Percentiles rank a stretch among this genome's conserved stretches.
Conservation (phyloP, 92 coral and sea anemone genomes). For the Epizoanthus stellaris region DNA sequence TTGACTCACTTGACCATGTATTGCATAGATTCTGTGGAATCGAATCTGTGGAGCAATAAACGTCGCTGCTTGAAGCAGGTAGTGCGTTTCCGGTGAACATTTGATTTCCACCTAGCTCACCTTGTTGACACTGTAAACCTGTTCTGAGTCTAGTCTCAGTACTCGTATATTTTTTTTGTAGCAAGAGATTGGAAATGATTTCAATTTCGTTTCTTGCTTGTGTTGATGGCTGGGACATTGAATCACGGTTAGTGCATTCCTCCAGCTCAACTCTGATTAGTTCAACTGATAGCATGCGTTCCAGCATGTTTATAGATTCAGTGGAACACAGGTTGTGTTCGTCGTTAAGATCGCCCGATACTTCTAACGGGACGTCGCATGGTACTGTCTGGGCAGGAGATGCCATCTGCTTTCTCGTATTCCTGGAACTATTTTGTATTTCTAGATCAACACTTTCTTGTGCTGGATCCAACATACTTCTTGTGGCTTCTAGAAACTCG, state of each 20-base stretch:
- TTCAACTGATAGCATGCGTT: neutral
- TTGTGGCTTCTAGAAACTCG: conserved; percentile 24
- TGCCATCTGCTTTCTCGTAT: neutral
- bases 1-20: neutral
- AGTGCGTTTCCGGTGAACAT: too few relatives aligned
- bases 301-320: neutral
- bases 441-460: neutral
- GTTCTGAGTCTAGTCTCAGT: too few relatives aligned
- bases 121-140: too few relatives aligned
- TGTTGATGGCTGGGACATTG: too few relatives aligned
- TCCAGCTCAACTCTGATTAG: too few relatives aligned
- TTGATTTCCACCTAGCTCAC: too few relatives aligned
- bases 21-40: neutral
- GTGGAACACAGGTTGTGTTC: neutral
- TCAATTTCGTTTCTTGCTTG: too few relatives aligned
- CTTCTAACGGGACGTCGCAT: too few relatives aligned
- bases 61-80: neutral
- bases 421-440: neutral
- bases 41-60: neutral
- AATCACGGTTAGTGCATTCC: too few relatives aligned
- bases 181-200: too few relatives aligned
- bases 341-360: neutral
- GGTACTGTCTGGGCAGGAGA: neutral
- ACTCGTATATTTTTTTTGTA: too few relatives aligned
- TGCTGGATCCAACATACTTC: conserved; percentile 16